phyloP scores from a whole-genome alignment of 2,797 vertebrate species.

The Crotalus adamanteus region DNA sequence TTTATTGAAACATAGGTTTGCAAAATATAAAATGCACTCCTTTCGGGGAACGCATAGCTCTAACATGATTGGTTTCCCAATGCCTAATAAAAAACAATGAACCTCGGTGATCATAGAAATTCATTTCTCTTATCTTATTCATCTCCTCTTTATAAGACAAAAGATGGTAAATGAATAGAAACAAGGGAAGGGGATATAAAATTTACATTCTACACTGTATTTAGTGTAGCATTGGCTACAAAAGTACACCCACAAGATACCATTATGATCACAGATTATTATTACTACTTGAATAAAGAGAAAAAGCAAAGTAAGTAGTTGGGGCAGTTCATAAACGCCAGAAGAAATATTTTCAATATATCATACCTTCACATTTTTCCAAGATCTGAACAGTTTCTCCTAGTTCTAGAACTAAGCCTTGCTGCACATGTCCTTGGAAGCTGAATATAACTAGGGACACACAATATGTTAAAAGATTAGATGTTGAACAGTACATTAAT shows the following conservation, averaged over 20 bases:
- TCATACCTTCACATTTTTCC: constrained; percentile 91
- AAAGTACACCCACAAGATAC: background rate
- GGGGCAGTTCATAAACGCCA: constrained; percentile 22
- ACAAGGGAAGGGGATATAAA: background rate
- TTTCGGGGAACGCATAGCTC: background rate
- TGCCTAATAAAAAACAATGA: background rate
- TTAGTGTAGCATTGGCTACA: background rate
- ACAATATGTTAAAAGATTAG: constrained; percentile 40
- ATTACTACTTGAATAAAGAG: background rate
- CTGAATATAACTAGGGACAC: constrained; percentile 86
- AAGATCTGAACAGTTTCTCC: constrained; percentile 98
- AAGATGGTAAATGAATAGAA: background rate
- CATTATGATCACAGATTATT: background rate
- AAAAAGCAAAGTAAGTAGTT: background rate
- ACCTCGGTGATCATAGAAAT: background rate
- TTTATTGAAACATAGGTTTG: constrained; percentile 40
- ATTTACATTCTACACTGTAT: background rate
- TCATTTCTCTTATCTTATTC: background rate
- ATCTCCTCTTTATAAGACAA: background rate
- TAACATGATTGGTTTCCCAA: background rate
- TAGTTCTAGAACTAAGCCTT: constrained; percentile 93
- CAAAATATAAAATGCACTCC: background rate
- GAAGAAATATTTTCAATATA: background rate
- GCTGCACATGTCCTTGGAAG: constrained; percentile 90
- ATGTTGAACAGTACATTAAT: background rate